A percentile compares a stretch with the other conserved stretches of the same genome.
phyloP scores from a whole-genome alignment of 2,113 vertebrate species.

The Chionomys nivalis region DNA sequence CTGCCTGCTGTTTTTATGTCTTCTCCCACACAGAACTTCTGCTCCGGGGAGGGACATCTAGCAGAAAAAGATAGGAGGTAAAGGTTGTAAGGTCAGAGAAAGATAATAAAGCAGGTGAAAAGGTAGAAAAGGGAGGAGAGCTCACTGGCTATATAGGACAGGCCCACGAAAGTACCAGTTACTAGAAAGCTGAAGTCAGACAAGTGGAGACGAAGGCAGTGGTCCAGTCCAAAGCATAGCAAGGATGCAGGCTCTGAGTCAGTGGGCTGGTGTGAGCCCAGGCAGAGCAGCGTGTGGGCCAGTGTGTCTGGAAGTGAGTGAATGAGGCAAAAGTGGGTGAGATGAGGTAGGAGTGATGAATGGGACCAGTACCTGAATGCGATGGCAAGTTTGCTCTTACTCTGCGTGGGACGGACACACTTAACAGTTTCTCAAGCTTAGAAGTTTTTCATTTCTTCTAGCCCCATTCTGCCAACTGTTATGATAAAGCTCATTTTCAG shows the following conservation, averaged over 20 bases:
- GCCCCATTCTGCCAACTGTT: background rate
- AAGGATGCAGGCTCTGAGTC: background rate
- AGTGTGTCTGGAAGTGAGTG: background rate
- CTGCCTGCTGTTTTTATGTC: background rate
- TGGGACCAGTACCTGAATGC: too few species aligned
- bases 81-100: background rate
- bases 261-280: background rate
- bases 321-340: background rate
- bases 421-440: background rate
- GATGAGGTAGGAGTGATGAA: too few species aligned
- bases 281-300: too few species aligned
- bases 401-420: background rate
- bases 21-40: background rate
- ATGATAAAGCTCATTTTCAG: background rate
- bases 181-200: background rate
- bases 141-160: background rate
- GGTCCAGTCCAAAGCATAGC: background rate
- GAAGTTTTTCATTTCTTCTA: background rate
- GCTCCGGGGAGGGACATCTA: background rate
- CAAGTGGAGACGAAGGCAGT: accelerated
- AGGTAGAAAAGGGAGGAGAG: background rate
- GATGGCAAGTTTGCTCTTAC: background rate
- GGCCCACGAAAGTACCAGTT: background rate
- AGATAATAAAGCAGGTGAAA: background rate
- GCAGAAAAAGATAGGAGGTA: background rate